Conservation (phyloP, 2,888 invertebrate species). For the Drosophila tanythrix region DNA sequence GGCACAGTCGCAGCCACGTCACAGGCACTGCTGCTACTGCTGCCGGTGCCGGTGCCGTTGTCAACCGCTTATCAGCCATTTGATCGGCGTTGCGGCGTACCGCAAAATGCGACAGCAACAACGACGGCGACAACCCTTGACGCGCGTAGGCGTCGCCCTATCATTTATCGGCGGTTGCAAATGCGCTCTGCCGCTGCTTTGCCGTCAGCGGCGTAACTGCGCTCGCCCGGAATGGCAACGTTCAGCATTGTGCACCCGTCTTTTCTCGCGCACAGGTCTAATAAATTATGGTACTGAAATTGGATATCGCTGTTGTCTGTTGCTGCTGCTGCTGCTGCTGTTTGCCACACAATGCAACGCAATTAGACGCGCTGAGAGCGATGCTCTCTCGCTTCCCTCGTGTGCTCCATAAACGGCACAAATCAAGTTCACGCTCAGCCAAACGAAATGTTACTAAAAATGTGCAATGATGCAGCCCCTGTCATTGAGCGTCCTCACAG, state of each 20-base stretch:
- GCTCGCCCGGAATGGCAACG: conserved; percentile 13
- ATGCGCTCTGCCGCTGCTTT: conserved; percentile 19
- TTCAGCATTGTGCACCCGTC: conserved; percentile 50
- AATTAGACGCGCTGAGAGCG: conserved; percentile 56
- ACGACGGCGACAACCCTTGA: conserved; percentile 67
- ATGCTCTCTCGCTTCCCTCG: conserved; percentile 1
- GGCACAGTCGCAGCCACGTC: conserved; percentile 69
- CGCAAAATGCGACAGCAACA: conserved; percentile 64
- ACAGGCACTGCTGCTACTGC: conserved; percentile 25
- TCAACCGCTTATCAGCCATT: conserved; percentile 72
- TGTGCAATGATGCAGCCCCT: conserved; percentile 12
- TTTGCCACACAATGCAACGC: conserved; percentile 63
- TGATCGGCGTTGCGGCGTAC: conserved; percentile 76
- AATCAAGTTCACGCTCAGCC: not conserved
- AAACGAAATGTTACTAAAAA: not conserved
- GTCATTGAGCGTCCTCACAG: conserved; percentile 10
- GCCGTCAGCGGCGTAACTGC: conserved; percentile 26
- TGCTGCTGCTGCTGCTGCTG: not conserved
- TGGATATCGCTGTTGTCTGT: conserved; percentile 53
- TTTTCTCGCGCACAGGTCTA: conserved; percentile 53
- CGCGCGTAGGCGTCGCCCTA: conserved; percentile 72
- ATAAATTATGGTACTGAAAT: conserved; percentile 69
- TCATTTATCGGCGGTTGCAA: conserved; percentile 70
- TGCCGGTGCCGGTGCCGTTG: conserved; percentile 34
- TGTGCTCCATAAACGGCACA: conserved; percentile 1